These are phyloP conservation scores for Molossus alvarezi DNA, from an alignment of 2,797 vertebrate species.

Conservation along the genomic window DNA sequence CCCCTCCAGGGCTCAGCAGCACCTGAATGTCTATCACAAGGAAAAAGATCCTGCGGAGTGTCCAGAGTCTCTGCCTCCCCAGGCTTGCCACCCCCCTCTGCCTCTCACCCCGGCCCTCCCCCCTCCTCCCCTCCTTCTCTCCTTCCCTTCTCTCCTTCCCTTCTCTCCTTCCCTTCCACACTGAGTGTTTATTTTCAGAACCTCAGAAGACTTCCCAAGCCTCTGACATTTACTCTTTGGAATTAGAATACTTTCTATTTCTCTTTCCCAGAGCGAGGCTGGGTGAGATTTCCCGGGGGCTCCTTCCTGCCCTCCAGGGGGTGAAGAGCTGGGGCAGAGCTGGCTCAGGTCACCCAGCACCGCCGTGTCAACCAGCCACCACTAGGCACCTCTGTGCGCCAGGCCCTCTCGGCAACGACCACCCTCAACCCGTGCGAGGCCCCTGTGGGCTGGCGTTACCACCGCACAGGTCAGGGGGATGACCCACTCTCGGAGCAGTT, in stretches of 20 bases:
- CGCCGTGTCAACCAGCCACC: neutral
- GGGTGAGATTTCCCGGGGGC: neutral
- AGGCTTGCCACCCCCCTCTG: neutral
- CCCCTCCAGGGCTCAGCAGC: neutral
- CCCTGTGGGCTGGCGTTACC: no score
- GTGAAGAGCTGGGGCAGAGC: neutral
- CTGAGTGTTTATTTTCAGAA: slow-evolving; percentile 63
- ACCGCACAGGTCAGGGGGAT: neutral
- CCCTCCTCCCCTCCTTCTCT: neutral
- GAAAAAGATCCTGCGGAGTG: neutral
- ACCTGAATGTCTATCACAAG: neutral
- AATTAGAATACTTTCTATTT: slow-evolving; percentile 45
- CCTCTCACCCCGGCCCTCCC: neutral
- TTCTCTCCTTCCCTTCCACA: neutral
- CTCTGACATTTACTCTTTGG: slow-evolving; percentile 71
- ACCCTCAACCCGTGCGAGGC: neutral
- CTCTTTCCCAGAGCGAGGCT: neutral
- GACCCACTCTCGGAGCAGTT: neutral
- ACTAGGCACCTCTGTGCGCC: neutral
- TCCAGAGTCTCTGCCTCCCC: no score
- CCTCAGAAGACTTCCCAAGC: slow-evolving; percentile 7
- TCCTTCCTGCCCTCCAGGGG: neutral
- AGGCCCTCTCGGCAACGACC: neutral
- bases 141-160: neutral
- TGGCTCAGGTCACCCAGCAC: neutral